Conservation (phyloP, 2,797 vertebrate genomes). For the Iguana delicatissima region DNA sequence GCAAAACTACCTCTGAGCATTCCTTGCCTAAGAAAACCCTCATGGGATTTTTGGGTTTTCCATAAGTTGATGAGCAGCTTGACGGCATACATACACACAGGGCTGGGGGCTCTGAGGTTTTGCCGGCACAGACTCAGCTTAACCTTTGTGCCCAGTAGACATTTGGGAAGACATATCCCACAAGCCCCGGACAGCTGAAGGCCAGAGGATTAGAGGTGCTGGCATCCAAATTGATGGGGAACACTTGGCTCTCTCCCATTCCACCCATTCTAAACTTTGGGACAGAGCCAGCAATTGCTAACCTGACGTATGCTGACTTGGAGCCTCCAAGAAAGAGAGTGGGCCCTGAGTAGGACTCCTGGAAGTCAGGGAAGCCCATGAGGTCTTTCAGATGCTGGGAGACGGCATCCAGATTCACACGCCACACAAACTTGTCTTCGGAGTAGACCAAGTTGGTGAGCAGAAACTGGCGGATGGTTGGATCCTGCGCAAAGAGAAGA, state of each 20-base stretch:
- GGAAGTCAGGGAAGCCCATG: slow-evolving; percentile 86
- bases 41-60: no score
- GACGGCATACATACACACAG: no score
- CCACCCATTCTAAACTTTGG: fast-evolving
- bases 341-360: slow-evolving; percentile 84
- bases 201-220: neutral
- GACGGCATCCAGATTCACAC: slow-evolving; percentile 92
- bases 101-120: no score
- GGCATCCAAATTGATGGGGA: neutral
- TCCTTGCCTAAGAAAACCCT: no score
- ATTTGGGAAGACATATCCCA: neutral
- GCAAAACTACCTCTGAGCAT: no score
- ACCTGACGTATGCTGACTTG: slow-evolving; percentile 93
- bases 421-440: slow-evolving; percentile 85
- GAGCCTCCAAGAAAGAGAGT: slow-evolving; percentile 92
- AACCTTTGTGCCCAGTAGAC: neutral
- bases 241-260: neutral
- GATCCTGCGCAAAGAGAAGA: slow-evolving; percentile 76
- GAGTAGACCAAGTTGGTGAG: slow-evolving; percentile 92
- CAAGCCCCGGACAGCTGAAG: neutral
- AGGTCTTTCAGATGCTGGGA: slow-evolving; percentile 85
- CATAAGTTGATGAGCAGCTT: no score
- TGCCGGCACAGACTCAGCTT: neutral
- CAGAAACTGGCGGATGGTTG: slow-evolving; percentile 88
- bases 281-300: slow-evolving; percentile 40